Conservation (phyloP, 37 sponge, comb jelly and placozoan genomes). For the Eunapius fragilis region DNA sequence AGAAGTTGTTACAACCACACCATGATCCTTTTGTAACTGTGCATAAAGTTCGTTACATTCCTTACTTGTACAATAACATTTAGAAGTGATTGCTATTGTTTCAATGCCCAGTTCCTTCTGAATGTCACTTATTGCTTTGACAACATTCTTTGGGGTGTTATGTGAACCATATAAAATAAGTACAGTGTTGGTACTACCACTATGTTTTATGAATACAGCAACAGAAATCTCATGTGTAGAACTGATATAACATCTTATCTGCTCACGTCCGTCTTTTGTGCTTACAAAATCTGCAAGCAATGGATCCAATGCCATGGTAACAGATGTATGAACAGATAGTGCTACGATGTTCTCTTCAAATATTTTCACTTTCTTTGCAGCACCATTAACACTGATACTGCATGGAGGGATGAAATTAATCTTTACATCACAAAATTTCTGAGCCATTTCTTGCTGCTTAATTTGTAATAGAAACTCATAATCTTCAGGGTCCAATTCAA, state of each 20-base stretch:
- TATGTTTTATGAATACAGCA: not conserved
- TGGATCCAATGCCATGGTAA: not conserved
- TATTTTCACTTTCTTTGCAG: not conserved
- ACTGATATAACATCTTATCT: not conserved
- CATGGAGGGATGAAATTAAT: too few species aligned
- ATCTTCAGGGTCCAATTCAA: not conserved
- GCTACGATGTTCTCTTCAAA: not conserved
- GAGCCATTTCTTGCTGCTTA: not conserved
- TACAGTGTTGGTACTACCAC: not conserved
- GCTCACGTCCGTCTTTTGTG: not conserved
- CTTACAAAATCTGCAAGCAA: not conserved
- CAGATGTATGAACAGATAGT: not conserved
- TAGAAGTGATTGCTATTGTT: not conserved
- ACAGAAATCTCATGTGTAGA: not conserved
- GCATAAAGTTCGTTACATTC: not conserved
- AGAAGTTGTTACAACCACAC: not conserved
- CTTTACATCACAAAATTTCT: not conserved
- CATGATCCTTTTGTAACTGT: not conserved
- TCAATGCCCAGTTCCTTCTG: not conserved
- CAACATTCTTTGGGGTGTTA: not conserved
- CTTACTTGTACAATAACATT: not conserved
- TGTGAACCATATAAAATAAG: not conserved
- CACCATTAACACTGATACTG: not conserved
- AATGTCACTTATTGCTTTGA: not conserved
- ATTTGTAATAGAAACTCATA: not conserved